phyloP scores from a whole-genome alignment of 2,113 vertebrate genomes.

The Corythornis cristatus region DNA sequence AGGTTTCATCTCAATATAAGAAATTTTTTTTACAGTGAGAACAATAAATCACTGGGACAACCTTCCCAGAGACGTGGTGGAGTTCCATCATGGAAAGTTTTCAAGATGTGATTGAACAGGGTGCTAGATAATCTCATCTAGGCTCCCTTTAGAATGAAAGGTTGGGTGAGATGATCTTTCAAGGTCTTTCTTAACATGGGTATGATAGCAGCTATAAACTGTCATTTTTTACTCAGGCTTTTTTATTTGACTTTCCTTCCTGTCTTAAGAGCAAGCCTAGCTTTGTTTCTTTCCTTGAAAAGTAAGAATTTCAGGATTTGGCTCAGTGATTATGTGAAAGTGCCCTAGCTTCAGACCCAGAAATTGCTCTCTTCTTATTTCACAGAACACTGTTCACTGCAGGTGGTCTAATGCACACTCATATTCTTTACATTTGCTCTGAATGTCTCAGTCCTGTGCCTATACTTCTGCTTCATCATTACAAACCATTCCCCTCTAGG shows the following conservation, averaged over 20 bases:
- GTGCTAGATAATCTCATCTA: neutral
- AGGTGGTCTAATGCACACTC: conserved; percentile 18
- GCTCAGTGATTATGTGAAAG: neutral
- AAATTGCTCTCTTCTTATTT: conserved; percentile 11
- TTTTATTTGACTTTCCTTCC: neutral
- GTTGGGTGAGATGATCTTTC: neutral
- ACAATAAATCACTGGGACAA: neutral
- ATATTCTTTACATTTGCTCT: conserved; percentile 10
- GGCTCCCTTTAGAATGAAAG: neutral
- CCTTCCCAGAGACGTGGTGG: neutral
- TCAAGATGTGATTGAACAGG: neutral
- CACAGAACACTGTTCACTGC: conserved; percentile 26
- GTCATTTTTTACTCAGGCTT: neutral
- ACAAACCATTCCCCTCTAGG: conserved; percentile 16
- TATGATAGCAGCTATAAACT: neutral
- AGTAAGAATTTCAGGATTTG: conserved; percentile 28
- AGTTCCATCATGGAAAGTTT: neutral
- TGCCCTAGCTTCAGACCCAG: neutral
- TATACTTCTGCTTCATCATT: neutral
- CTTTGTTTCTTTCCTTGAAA: conserved; percentile 5
- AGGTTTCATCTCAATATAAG: neutral
- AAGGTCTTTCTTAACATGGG: neutral
- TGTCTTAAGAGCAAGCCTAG: neutral
- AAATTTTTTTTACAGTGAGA: neutral
- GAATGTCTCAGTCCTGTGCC: neutral